Conservation (phyloP, 2,888 invertebrate species). For the Thymelicus acteon region DNA sequence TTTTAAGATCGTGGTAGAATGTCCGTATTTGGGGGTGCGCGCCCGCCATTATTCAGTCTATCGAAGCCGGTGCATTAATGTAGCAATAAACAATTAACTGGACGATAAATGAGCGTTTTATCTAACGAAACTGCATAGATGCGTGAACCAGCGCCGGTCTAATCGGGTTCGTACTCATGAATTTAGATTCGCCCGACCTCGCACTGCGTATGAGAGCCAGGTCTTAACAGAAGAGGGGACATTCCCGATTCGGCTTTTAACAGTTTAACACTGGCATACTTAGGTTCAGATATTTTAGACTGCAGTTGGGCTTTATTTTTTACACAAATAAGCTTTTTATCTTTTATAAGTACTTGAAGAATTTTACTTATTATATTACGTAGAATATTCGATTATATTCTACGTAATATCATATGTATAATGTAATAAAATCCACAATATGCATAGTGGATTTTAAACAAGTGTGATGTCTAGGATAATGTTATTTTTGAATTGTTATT, state of each 20-base stretch:
- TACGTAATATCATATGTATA: too few relatives aligned
- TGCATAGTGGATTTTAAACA: too few relatives aligned
- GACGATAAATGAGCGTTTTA: constrained; percentile 54
- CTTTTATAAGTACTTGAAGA: too few relatives aligned
- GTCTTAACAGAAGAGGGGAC: not conserved
- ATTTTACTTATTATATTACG: too few relatives aligned
- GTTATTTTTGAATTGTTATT: too few relatives aligned
- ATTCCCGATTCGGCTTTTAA: constrained; percentile 9
- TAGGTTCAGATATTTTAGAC: too few relatives aligned
- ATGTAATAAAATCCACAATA: too few relatives aligned
- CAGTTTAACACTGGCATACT: not conserved
- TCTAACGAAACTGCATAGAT: constrained; percentile 56
- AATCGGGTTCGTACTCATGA: constrained; percentile 68
- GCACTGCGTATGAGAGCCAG: constrained; percentile 30
- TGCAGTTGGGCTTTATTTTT: too few relatives aligned
- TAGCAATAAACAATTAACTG: constrained; percentile 51
- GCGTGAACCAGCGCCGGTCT: constrained; percentile 58
- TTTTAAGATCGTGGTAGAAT: constrained; percentile 30
- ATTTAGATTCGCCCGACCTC: constrained; percentile 60
- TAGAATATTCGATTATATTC: too few relatives aligned
- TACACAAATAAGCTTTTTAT: not conserved
- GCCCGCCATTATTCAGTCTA: constrained; percentile 35
- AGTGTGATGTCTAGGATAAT: too few relatives aligned
- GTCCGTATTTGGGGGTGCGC: constrained; percentile 31
- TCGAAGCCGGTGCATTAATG: constrained; percentile 52